Base-by-base conservation (phyloP, 1,140 invertebrate genomes). In the Drosophila bocki region DNA sequence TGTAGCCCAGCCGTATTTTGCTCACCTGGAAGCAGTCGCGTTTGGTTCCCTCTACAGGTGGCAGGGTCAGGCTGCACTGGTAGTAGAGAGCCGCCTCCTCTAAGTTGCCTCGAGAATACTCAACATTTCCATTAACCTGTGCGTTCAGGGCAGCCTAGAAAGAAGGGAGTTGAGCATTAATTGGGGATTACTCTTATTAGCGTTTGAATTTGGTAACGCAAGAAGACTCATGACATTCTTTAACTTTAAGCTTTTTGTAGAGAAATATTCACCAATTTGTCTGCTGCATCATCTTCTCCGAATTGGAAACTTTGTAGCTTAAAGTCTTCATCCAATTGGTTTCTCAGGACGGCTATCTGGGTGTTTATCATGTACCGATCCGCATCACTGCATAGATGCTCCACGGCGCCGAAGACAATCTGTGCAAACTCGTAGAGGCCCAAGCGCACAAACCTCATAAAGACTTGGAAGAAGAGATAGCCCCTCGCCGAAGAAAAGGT, bases 101-200 rank as follows among this genome's bases (percentile, higher is more conserved):
- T 9, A 50, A 9, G 26, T 86, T 71, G 0, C 70, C 78, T 0
- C 65, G 63, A 41, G 74, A 13, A 50, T 78, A 91, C 45, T 91
- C 82, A 19, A 90, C 74, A 57, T 78, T 90, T 7, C 90, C 90
- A 72, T 91, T 91, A 2, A 91, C 8, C 51, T 91, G 90, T 4
- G 75, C 64, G 26, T 79, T 60, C 13, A 77, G 54, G 3, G 48
- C 58, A 2, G 7, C 37, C 70, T 77, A 26, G 0, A 22, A 58
- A 58, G 12, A 1, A 11, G 12, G 0, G 19, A 29, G 1, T 54
- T 22, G 0, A 9, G 1, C 7, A 53, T 35, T 13, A 1, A 4
- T 33, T 35, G 6, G 0, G 3, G n/a, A 53, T 13, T 33, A 33
- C 7, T 26, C 22, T 26, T n/a, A 42, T 42, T 9, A 17, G 41